Conservation (phyloP, 2,888 invertebrate genomes). For the Conus canariensis region DNA sequence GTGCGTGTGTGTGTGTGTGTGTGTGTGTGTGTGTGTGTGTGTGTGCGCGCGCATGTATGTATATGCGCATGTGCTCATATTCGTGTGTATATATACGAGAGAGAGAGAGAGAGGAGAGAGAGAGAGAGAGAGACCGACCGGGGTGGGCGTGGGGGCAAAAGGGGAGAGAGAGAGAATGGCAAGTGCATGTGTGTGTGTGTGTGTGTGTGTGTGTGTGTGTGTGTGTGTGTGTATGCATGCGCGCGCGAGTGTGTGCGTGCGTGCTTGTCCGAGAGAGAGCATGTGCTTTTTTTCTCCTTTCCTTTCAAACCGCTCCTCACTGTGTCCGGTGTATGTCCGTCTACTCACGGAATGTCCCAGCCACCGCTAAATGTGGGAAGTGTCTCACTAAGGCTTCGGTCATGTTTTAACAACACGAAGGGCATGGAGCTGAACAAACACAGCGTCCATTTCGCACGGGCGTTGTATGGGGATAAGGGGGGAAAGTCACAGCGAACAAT, state of each 20-base stretch:
- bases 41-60: background rate
- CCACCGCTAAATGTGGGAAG: background rate
- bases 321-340: too few species aligned
- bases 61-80: background rate
- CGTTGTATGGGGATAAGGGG: too few species aligned
- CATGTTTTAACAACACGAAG: background rate
- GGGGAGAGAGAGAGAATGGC: too few species aligned
- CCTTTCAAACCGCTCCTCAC: background rate
- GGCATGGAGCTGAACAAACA: too few species aligned
- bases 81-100: too few species aligned
- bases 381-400: background rate
- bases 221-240: background rate
- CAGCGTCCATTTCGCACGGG: too few species aligned
- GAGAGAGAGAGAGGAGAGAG: too few species aligned
- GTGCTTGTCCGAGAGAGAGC: background rate
- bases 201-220: slow-evolving; percentile 7
- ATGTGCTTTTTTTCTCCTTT: background rate
- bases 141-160: too few species aligned
- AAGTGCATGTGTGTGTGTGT: background rate
- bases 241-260: background rate
- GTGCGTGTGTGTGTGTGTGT: background rate
- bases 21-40: background rate
- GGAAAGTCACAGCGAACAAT: too few species aligned
- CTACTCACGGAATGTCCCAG: too few species aligned
- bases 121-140: too few species aligned